phyloP scores from a whole-genome alignment of 92 coral and sea anemone species.

The Blastomussa wellsi region DNA sequence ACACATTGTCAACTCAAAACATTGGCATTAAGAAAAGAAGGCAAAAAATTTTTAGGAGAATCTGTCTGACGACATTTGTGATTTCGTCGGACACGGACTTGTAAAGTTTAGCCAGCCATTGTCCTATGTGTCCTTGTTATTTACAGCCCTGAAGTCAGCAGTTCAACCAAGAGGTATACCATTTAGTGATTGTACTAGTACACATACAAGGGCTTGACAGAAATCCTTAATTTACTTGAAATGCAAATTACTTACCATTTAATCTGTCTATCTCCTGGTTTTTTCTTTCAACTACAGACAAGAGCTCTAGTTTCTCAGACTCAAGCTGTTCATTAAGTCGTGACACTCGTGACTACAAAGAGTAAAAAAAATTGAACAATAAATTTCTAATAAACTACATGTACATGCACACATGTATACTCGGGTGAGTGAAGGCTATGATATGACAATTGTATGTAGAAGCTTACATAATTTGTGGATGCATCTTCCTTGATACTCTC shows the following conservation, averaged over 20 bases:
- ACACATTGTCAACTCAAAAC: too few relatives aligned
- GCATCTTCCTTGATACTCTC: slow-evolving; percentile 86
- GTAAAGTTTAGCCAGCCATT: too few relatives aligned
- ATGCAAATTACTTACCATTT: slow-evolving; percentile 65
- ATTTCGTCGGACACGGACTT: too few relatives aligned
- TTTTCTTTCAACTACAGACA: slow-evolving; percentile 85
- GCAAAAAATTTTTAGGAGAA: too few relatives aligned
- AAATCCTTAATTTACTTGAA: neutral
- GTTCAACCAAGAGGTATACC: too few relatives aligned
- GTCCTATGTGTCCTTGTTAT: too few relatives aligned
- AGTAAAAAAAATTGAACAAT: neutral
- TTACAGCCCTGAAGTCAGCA: too few relatives aligned
- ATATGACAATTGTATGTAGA: neutral
- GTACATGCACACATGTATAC: neutral
- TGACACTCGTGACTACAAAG: slow-evolving; percentile 76
- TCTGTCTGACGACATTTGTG: too few relatives aligned
- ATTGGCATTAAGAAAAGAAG: too few relatives aligned
- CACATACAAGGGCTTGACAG: neutral
- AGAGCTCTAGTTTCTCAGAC: slow-evolving; percentile 87
- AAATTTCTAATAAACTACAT: neutral
- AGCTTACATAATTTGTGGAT: slow-evolving; percentile 84
- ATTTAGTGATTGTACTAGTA: neutral
- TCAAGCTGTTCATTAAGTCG: slow-evolving; percentile 84
- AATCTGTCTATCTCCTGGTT: slow-evolving; percentile 94
- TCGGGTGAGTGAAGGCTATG: too few relatives aligned